A percentile compares a stretch with the other conserved stretches of the same genome.
Conservation (phyloP, 2,888 invertebrate species). For the Griposia aprilina region DNA sequence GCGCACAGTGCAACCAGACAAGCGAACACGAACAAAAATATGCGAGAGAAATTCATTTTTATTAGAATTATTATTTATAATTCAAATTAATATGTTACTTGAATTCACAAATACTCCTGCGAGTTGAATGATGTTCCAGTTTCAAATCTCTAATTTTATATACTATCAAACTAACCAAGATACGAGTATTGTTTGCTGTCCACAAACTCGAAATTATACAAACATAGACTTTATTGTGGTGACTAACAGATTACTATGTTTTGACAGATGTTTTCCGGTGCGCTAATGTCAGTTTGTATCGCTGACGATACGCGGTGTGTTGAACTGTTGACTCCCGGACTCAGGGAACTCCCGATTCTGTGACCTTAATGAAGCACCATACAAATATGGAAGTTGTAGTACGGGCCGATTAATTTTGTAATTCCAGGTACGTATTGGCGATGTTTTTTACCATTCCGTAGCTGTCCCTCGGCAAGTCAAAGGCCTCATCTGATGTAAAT, state of each 20-base stretch:
- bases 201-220: not conserved
- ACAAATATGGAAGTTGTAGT: not conserved
- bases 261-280: not conserved
- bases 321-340: not conserved
- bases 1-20: conserved; percentile 73
- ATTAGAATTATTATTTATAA: conserved; percentile 34
- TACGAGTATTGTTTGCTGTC: not conserved
- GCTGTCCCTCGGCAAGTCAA: not conserved
- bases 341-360: conserved; percentile 53
- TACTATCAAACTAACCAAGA: conserved; percentile 7
- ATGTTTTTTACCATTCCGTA: not conserved
- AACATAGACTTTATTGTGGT: conserved; percentile 11
- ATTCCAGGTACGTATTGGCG: not conserved
- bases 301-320: conserved; percentile 25
- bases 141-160: conserved; percentile 41
- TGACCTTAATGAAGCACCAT: conserved; percentile 12
- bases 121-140: conserved; percentile 50
- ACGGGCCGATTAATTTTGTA: too few species aligned
- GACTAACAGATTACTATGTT: not conserved
- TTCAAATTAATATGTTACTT: conserved; percentile 30
- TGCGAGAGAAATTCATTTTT: conserved; percentile 76
- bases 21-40: conserved; percentile 76
- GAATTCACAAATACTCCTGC: conserved; percentile 23
- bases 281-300: conserved; percentile 9
- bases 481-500: not conserved